These are phyloP conservation scores for Corythornis cristatus DNA, from an alignment of 2,113 vertebrate genomes.

Conservation along the genomic window DNA sequence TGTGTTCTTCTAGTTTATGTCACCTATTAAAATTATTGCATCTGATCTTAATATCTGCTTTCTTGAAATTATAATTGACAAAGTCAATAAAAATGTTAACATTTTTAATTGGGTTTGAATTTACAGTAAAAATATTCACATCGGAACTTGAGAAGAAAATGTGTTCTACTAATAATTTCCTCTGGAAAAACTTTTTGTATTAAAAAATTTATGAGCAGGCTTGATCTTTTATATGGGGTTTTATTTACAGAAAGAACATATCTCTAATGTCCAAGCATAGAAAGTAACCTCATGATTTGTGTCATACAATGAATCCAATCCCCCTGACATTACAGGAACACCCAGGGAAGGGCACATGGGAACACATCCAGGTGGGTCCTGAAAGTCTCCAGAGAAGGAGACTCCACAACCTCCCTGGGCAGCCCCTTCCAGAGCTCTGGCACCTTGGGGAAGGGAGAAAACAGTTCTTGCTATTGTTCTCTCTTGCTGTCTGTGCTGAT, in stretches of 20 bases:
- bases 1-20: not conserved
- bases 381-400: too few relatives aligned
- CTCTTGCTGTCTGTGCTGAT: not conserved
- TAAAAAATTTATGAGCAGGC: not conserved
- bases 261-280: not conserved
- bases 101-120: not conserved
- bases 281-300: not conserved
- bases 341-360: too few relatives aligned
- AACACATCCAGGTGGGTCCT: too few relatives aligned
- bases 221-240: not conserved
- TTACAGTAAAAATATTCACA: not conserved
- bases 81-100: conserved; percentile 21
- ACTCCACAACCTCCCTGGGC: too few relatives aligned
- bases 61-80: conserved; percentile 1
- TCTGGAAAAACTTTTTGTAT: not conserved
- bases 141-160: not conserved
- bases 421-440: too few relatives aligned
- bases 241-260: not conserved
- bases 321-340: too few relatives aligned
- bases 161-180: not conserved
- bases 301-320: not conserved
- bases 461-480: not conserved
- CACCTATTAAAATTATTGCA: not conserved
- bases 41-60: not conserved
- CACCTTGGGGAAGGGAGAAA: too few relatives aligned